Conservation (phyloP, 2,797 vertebrate genomes). For the Lepilemur ruficaudatus region DNA sequence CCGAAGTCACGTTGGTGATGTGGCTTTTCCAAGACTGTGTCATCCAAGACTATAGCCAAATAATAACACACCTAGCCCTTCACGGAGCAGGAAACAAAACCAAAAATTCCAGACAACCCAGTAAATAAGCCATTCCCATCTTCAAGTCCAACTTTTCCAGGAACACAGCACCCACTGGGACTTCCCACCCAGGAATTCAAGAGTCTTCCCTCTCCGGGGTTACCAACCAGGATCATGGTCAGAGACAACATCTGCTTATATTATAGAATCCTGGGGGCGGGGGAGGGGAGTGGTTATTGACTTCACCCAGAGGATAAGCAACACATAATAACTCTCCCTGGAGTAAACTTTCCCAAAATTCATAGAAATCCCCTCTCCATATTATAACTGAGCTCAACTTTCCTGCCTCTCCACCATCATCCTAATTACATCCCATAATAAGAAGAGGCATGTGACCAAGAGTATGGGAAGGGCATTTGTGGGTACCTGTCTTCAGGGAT, state of each 20-base stretch:
- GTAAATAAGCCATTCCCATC: background rate
- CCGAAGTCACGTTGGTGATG: background rate
- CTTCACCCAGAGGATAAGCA: background rate
- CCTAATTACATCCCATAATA: background rate
- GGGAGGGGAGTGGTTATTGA: fast-evolving
- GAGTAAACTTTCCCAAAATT: background rate
- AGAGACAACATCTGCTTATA: background rate
- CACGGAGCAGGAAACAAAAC: background rate
- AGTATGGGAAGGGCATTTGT: background rate
- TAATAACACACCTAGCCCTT: background rate
- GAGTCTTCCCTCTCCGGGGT: background rate
- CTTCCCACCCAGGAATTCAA: background rate
- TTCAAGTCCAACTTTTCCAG: background rate
- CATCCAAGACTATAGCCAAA: background rate
- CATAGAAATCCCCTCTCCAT: background rate
- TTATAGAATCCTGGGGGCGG: background rate
- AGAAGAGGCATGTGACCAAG: background rate
- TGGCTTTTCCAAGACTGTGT: background rate
- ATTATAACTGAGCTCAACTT: background rate
- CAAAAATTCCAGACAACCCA: background rate
- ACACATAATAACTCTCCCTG: background rate
- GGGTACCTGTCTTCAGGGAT: background rate
- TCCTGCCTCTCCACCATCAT: background rate
- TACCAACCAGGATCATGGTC: background rate
- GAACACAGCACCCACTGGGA: background rate